Percentiles rank a stretch among this genome's conserved stretches.
Evolutionary conservation across 2,113 vertebrate genomes (phyloP).

Genomic region (Syngnathus floridae): DNA sequence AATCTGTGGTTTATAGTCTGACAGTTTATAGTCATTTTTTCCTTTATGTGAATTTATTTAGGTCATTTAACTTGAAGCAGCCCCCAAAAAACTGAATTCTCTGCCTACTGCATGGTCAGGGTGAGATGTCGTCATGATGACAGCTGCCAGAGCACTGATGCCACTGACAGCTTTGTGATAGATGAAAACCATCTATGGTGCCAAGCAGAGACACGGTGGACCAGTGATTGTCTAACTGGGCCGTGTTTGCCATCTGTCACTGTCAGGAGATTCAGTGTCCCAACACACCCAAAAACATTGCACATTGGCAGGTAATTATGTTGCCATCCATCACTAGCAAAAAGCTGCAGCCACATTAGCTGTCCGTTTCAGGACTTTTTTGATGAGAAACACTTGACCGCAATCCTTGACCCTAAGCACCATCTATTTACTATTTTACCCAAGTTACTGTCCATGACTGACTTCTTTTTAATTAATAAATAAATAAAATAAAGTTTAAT

Average conservation of each 20-base stretch:
- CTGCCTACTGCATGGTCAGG: not conserved
- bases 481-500: too few relatives aligned
- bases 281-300: not conserved
- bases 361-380: not conserved
- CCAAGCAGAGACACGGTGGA: slow-evolving; percentile 18
- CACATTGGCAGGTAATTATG: not conserved
- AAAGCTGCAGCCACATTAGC: not conserved
- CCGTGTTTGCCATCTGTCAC: slow-evolving; percentile 24
- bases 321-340: slow-evolving; percentile 6
- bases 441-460: too few relatives aligned
- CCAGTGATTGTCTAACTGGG: slow-evolving; percentile 18
- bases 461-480: too few relatives aligned
- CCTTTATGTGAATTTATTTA: too few relatives aligned
- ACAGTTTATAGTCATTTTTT: not conserved
- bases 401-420: not conserved
- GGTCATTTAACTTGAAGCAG: not conserved
- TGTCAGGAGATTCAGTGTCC: slow-evolving; percentile 1
- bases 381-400: not conserved
- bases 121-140: slow-evolving; percentile 9
- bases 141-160: slow-evolving; percentile 2
- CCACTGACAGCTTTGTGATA: not conserved
- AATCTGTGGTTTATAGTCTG: too few relatives aligned
- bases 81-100: not conserved
- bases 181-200: slow-evolving; percentile 3
- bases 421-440: too few relatives aligned